Evolutionary conservation across 2,113 vertebrate genomes (phyloP).

Genomic region (Aplodontia rufa): DNA sequence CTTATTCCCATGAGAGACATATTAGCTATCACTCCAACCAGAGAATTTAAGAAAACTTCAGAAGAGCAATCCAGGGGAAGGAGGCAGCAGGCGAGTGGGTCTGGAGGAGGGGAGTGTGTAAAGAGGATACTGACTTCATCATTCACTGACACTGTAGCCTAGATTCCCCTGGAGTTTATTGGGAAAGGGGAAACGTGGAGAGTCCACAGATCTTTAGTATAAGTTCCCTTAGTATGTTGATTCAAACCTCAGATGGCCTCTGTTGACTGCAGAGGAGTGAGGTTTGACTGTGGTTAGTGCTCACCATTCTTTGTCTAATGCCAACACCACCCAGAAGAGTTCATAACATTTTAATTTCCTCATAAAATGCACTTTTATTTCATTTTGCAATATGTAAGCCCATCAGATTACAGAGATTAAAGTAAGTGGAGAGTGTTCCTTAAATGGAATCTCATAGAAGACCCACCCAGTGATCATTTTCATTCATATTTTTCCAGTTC

Average conservation of each 20-base stretch:
- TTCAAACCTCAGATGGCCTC: not conserved
- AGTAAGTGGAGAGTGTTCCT: conserved; percentile 48
- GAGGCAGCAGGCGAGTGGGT: accelerated
- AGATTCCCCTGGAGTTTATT: not conserved
- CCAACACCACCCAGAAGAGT: conserved; percentile 17
- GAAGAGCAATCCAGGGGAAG: not conserved
- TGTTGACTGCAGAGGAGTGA: not conserved
- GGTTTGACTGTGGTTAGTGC: conserved; percentile 21
- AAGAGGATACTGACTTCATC: not conserved
- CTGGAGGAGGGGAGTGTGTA: not conserved
- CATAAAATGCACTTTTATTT: conserved; percentile 50
- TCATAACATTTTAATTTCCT: conserved; percentile 57
- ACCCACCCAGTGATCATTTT: conserved; percentile 61
- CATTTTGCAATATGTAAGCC: conserved; percentile 29
- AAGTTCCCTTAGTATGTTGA: not conserved
- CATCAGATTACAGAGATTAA: conserved; percentile 50
- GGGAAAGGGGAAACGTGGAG: not conserved
- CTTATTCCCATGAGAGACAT: not conserved
- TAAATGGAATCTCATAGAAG: conserved; percentile 51
- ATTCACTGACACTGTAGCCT: no score
- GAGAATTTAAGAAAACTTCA: not conserved
- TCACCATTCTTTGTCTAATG: not conserved
- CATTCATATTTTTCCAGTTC: conserved; percentile 76
- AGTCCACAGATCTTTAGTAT: not conserved
- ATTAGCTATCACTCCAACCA: not conserved